These are phyloP conservation scores for Augochlorella aurata DNA, from an alignment of 2,888 invertebrate species.

Conservation along the genomic window DNA sequence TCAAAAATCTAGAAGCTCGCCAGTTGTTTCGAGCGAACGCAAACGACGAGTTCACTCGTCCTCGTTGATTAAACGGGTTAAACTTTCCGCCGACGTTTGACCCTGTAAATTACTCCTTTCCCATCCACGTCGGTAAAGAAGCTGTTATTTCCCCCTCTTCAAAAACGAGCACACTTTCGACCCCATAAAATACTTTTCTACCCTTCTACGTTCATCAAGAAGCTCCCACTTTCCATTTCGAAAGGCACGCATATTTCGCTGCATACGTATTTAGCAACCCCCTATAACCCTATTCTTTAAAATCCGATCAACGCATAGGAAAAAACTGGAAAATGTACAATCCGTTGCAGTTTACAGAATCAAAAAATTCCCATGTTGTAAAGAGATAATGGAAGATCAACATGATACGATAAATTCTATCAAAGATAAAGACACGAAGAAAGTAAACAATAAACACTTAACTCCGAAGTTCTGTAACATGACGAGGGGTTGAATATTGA, in stretches of 20 bases:
- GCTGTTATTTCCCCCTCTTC: not conserved
- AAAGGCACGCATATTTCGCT: not conserved
- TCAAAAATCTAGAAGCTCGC: not conserved
- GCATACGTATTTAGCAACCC: no score
- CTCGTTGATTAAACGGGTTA: not conserved
- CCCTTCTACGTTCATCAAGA: not conserved
- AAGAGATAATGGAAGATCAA: no score
- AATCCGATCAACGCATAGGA: not conserved
- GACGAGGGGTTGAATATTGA: not conserved
- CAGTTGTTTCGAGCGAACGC: not conserved
- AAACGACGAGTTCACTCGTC: not conserved
- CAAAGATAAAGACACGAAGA: no score
- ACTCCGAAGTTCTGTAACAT: not conserved
- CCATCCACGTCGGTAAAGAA: constrained; percentile 1
- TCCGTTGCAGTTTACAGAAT: no score
- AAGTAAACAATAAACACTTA: not conserved
- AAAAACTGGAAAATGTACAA: no score
- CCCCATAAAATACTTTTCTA: not conserved
- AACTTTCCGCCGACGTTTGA: not conserved
- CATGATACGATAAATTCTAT: no score
- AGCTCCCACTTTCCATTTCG: not conserved
- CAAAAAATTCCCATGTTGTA: no score
- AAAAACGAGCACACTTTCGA: not conserved
- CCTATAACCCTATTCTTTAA: no score
- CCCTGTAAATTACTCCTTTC: not conserved